Base-by-base conservation (phyloP, 2,113 vertebrate genomes). In the Phyllostomus discolor region DNA sequence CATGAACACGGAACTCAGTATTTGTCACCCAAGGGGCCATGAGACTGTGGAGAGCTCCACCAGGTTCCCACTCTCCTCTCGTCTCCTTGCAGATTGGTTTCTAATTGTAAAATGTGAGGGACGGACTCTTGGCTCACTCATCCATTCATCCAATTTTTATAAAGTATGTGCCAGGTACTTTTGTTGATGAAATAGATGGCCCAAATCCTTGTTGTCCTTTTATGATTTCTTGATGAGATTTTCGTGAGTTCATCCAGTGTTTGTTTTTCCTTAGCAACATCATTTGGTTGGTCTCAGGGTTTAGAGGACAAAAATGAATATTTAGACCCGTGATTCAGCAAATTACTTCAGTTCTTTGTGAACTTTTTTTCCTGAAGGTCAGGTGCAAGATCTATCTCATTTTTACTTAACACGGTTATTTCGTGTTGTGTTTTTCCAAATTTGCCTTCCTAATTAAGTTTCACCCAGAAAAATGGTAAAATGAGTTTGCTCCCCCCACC, bases 361-460 rank as follows among this genome's bases (percentile, higher is more conserved):
- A 64, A 84, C 75, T 83, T 78, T 28, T 28, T 85, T 88, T 62
- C 35, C 52, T 94, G 38, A 82, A 88, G 72, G 81, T 97, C 95
- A 94, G n/a, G 17, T 92, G 88, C 57, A 22, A 75, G 67, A 94
- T 81, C 33, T 88, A 69, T 93, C 75, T 93, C 73, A 85, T 88
- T 96, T 93, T 96, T 96, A 94, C 67, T 96, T 95, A 92, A 96
- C 12, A 3, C 73, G 66, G 84, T 91, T 94, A 88, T 96, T 96
- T 97, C 95, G 93, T 92, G 80, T 94, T 73, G 92, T 95, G 57
- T 70, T 91, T 86, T 94, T 73, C 59, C 54, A 95, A 66, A 97
- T 96, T 96, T 97, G 96, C 54, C 96, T 97, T 95, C 90, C 93
- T 97, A 94, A 98, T 98, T 96, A 84, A 90, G 88, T 97, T 95